Evolutionary conservation across 2,797 vertebrate genomes (phyloP).

Genomic region (Avahi laniger): DNA sequence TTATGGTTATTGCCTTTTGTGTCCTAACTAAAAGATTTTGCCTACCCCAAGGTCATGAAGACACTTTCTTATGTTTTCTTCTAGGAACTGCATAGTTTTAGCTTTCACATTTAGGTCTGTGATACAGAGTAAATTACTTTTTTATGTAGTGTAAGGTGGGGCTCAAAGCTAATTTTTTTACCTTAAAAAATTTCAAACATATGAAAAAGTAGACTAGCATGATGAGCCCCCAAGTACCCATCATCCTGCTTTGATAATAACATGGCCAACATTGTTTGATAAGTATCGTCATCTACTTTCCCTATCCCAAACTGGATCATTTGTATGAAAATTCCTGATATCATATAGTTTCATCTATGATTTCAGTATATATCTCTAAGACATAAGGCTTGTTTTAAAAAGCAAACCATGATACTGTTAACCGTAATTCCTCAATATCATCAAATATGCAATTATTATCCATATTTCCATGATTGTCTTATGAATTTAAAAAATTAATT

Average conservation of each 20-base stretch:
- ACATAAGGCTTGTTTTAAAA: not conserved
- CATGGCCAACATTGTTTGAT: not conserved
- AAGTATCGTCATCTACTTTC: not conserved
- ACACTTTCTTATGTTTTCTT: not conserved
- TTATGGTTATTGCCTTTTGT: too few species aligned
- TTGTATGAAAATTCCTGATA: not conserved
- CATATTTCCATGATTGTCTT: not conserved
- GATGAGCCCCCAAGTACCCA: not conserved
- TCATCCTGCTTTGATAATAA: not conserved
- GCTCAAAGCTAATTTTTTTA: not conserved
- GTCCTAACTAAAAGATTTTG: not conserved
- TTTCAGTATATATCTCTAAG: not conserved
- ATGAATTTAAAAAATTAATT: not conserved
- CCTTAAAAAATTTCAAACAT: not conserved
- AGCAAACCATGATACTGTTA: not conserved
- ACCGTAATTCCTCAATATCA: not conserved
- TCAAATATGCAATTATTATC: not conserved
- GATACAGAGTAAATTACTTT: not conserved
- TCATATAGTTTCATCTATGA: not conserved
- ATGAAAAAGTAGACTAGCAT: not conserved
- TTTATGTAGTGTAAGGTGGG: not conserved
- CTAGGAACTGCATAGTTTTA: not conserved
- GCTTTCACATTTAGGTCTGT: not conserved
- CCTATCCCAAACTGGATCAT: not conserved
- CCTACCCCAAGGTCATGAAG: not conserved